Conservation (phyloP, 2,888 invertebrate genomes). For the Troides oblongomaculatus region DNA sequence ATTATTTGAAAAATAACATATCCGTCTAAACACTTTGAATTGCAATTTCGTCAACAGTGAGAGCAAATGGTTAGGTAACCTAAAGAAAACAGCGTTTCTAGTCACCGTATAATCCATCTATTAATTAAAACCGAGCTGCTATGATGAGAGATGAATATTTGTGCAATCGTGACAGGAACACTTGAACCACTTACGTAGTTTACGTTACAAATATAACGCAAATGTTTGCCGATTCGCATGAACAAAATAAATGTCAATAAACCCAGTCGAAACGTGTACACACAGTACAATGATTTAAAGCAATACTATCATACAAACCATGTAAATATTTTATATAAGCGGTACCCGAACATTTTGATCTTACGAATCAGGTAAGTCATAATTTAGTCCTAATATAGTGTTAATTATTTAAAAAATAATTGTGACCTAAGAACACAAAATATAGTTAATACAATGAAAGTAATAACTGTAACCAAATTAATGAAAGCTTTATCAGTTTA, state of each 20-base stretch:
- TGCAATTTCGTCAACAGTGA: slow-evolving; percentile 3
- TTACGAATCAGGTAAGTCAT: too few species aligned
- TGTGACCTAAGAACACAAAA: too few species aligned
- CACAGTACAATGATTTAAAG: neutral
- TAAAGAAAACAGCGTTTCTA: slow-evolving; percentile 15
- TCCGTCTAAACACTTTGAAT: neutral
- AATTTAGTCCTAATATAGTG: too few species aligned
- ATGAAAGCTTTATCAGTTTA: too few species aligned
- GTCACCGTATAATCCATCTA: neutral
- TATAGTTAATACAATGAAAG: too few species aligned
- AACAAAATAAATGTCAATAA: neutral
- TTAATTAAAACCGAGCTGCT: neutral
- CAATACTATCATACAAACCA: neutral
- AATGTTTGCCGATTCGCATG: slow-evolving; percentile 17
- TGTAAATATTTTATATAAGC: too few species aligned
- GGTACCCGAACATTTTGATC: too few species aligned
- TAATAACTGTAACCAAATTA: too few species aligned
- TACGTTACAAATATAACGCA: slow-evolving; percentile 25
- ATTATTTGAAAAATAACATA: too few species aligned
- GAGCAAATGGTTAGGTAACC: neutral
- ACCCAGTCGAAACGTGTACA: neutral
- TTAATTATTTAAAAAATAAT: too few species aligned
- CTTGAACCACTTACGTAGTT: slow-evolving; percentile 25
- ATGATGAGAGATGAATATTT: slow-evolving; percentile 13
- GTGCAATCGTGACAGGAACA: slow-evolving; percentile 13